These are phyloP conservation scores for Cassiopea andromeda DNA, from an alignment of 30 jellyfish, hydroid and myxozoan species.

Conservation along the genomic window DNA sequence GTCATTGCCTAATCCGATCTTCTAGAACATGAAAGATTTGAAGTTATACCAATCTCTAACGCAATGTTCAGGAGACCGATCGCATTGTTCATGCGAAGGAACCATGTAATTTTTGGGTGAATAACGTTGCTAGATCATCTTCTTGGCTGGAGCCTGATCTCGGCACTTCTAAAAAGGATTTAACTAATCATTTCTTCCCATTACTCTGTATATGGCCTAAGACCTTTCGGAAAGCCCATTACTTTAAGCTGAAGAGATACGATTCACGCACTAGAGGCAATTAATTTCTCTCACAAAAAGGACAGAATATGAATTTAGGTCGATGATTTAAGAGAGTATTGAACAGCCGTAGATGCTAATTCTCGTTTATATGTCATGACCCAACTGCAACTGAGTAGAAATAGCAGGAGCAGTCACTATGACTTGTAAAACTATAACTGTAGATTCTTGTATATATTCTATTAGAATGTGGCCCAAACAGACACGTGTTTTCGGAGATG, in stretches of 20 bases:
- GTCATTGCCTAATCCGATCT: conserved; percentile 37
- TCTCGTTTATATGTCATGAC: not conserved
- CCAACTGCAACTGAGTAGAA: too few relatives aligned
- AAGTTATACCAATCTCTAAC: conserved; percentile 10
- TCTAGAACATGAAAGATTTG: conserved; percentile 5
- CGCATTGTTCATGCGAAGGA: conserved; percentile 12
- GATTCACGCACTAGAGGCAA: conserved; percentile 39
- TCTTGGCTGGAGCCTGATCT: conserved; percentile 52
- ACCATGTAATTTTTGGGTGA: conserved; percentile 27
- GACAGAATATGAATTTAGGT: not conserved
- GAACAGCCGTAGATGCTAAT: not conserved
- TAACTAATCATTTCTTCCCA: conserved; percentile 6
- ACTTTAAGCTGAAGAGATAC: conserved; percentile 16
- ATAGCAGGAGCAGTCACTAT: too few relatives aligned
- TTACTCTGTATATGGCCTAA: not conserved
- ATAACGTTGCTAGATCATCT: conserved; percentile 37
- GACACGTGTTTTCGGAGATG: too few relatives aligned
- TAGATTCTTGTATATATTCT: too few relatives aligned
- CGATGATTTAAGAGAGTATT: not conserved
- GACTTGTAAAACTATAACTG: too few relatives aligned
- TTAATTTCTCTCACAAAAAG: not conserved
- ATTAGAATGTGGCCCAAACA: too few relatives aligned
- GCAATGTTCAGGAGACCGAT: conserved; percentile 12
- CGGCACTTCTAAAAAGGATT: not conserved
- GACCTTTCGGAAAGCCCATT: conserved; percentile 43